Evolutionary conservation across 2,888 invertebrate genomes (phyloP).

Genomic region (Nymphalis polychloros): DNA sequence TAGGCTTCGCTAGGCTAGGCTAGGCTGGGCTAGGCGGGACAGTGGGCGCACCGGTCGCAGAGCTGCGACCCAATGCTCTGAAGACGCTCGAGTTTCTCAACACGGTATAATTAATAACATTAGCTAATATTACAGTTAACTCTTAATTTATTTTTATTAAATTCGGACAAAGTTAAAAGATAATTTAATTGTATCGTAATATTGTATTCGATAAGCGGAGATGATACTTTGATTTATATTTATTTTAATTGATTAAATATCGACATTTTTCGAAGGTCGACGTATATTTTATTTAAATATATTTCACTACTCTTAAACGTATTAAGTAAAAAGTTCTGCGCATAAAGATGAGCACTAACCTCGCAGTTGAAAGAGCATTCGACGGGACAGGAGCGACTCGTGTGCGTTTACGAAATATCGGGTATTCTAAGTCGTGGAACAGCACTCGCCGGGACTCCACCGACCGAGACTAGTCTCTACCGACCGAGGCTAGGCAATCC

Average conservation of each 20-base stretch:
- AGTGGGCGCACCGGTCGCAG: constrained; percentile 4
- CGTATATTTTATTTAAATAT: not conserved
- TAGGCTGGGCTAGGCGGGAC: no score
- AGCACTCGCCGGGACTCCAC: no score
- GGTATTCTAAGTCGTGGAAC: no score
- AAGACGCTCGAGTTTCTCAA: constrained; percentile 1
- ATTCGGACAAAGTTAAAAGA: constrained; percentile 23
- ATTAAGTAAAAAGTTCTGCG: constrained; percentile 3
- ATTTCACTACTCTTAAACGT: constrained; percentile 3
- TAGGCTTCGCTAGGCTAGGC: no score
- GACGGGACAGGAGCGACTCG: no score
- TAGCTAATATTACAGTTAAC: constrained; percentile 10
- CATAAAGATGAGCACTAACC: not conserved
- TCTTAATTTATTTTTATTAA: constrained; percentile 22
- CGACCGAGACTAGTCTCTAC: not conserved
- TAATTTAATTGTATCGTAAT: constrained; percentile 8
- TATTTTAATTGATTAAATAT: not conserved
- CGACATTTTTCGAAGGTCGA: not conserved
- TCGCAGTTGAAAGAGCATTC: not conserved
- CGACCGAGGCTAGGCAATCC: not conserved
- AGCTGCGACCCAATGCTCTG: not conserved
- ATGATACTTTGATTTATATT: not conserved
- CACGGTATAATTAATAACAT: constrained; percentile 14
- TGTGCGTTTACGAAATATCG: no score
- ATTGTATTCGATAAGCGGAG: constrained; percentile 5